Conservation (phyloP, 1,140 invertebrate genomes). For the Pollicipes pollicipes region DNA sequence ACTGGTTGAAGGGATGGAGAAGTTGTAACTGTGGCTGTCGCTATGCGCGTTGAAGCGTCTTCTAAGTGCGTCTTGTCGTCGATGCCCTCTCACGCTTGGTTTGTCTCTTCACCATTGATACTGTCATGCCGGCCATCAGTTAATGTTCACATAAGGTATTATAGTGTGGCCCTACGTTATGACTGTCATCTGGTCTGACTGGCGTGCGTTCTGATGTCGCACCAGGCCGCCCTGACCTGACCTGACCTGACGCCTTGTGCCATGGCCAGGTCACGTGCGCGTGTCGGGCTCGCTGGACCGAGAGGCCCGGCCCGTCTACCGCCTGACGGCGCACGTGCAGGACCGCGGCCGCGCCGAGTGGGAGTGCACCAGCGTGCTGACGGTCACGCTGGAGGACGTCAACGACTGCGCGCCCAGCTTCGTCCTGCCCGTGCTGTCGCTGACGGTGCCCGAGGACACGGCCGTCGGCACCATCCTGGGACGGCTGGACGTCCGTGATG, state of each 20-base stretch:
- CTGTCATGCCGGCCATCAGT: no score
- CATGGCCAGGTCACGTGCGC: conserved; percentile 12
- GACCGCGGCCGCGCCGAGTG: background rate
- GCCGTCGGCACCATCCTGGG: conserved; percentile 13
- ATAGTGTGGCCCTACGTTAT: no score
- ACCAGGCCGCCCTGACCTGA: conserved; percentile 6
- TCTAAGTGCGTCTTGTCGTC: no score
- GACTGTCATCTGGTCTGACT: no score
- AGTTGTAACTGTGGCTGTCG: no score
- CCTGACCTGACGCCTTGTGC: no score
- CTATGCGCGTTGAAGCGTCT: no score
- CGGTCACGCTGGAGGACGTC: conserved; percentile 14
- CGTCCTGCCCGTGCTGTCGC: background rate
- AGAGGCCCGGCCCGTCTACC: conserved; percentile 48
- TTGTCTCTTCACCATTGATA: no score
- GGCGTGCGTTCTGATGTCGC: no score
- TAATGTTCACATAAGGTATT: no score
- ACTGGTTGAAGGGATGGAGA: no score
- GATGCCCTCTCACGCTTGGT: no score
- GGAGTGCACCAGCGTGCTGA: conserved; percentile 5
- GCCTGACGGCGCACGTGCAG: conserved; percentile 37
- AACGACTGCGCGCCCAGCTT: conserved; percentile 17
- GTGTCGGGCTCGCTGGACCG: conserved; percentile 53
- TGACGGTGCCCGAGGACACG: conserved; percentile 14
- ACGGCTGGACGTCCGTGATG: conserved; percentile 15